phyloP scores from a whole-genome alignment of 2,888 invertebrate species.

The Drosophila maculinotata region DNA sequence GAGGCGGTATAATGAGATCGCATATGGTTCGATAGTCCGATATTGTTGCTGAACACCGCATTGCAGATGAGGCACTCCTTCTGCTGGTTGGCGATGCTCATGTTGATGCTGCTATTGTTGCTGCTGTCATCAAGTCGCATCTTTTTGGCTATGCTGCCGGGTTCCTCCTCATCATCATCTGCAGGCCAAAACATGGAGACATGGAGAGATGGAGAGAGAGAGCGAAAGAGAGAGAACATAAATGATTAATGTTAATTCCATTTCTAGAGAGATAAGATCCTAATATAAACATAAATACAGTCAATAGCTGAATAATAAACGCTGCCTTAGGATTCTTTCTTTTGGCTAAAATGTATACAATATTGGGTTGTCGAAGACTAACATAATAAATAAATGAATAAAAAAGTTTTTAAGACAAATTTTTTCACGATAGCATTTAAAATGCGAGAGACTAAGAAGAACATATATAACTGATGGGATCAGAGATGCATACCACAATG shows the following conservation, averaged over 20 bases:
- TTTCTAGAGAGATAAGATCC: background rate
- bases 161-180: constrained; percentile 80
- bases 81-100: constrained; percentile 60
- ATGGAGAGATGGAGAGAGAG: too few species aligned
- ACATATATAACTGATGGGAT: background rate
- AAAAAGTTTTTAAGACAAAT: too few species aligned
- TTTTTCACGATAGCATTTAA: too few species aligned
- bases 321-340: too few species aligned
- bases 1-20: constrained; percentile 83
- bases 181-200: constrained; percentile 29
- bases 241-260: background rate
- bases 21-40: constrained; percentile 85
- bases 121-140: constrained; percentile 71
- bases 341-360: too few species aligned
- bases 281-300: background rate
- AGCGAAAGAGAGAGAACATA: background rate
- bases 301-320: background rate
- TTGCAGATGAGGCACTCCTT: constrained; percentile 84
- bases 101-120: constrained; percentile 59
- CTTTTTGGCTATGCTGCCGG: constrained; percentile 75
- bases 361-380: too few species aligned
- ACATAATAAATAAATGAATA: too few species aligned
- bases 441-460: too few species aligned
- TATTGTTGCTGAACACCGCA: constrained; percentile 83
- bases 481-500: too few species aligned